Percentiles rank a stretch among this genome's conserved stretches.
Evolutionary conservation across 92 coral and sea anemone genomes (phyloP).

Genomic region (Hydrozoanthus gracilis): DNA sequence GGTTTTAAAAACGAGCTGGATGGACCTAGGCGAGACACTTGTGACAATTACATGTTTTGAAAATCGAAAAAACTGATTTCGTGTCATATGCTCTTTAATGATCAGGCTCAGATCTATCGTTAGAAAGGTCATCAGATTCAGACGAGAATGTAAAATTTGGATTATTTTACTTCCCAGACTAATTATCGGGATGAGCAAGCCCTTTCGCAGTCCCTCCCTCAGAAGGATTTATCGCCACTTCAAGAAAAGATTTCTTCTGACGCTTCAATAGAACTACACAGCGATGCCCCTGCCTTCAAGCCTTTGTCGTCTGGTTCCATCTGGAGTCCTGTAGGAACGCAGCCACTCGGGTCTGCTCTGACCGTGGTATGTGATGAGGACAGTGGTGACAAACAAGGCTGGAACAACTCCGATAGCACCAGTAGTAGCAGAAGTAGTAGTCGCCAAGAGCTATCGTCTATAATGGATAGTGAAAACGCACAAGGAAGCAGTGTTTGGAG

Average conservation of each 20-base stretch:
- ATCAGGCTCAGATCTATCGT: no score
- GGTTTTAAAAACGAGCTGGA: no score
- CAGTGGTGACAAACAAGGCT: conserved; percentile 81
- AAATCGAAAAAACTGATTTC: no score
- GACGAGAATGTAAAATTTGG: no score
- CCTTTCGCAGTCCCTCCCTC: conserved; percentile 18
- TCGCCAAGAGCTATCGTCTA: conserved; percentile 92
- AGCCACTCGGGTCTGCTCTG: conserved; percentile 61
- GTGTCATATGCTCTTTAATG: no score
- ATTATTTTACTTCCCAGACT: conserved; percentile 17
- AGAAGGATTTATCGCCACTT: conserved; percentile 58
- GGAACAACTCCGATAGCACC: conserved; percentile 99
- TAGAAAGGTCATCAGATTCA: neutral
- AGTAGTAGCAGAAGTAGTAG: conserved; percentile 98
- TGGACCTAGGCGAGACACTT: no score
- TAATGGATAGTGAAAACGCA: conserved; percentile 88
- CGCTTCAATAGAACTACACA: conserved; percentile 58
- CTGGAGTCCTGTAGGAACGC: conserved; percentile 87
- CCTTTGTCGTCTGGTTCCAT: conserved; percentile 81
- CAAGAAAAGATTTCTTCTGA: conserved; percentile 60
- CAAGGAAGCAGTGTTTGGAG: conserved; percentile 71
- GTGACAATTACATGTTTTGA: no score
- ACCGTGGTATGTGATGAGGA: conserved; percentile 92
- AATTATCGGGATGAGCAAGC: conserved; percentile 19
- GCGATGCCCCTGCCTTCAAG: conserved; percentile 76